Percentiles rank a stretch among this genome's conserved stretches.
phyloP scores from a whole-genome alignment of 2,797 vertebrate genomes.

The Sandelia bainsii region DNA sequence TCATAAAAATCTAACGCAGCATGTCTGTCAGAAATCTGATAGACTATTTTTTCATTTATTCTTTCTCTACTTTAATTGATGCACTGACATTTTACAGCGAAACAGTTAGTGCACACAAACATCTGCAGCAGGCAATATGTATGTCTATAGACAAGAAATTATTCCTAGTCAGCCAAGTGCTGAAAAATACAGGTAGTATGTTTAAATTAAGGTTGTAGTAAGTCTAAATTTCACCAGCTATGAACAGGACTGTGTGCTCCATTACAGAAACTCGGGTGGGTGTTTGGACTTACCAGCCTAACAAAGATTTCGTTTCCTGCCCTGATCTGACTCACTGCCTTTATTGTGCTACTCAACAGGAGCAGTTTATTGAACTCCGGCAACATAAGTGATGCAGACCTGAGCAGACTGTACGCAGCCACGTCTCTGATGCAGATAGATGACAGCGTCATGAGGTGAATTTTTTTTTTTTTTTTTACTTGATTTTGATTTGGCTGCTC shows the following conservation, averaged over 20 bases:
- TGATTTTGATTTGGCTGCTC: background rate
- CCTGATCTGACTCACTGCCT: slow-evolving; percentile 1
- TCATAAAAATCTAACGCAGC: too few relatives aligned
- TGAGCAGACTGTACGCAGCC: slow-evolving; percentile 89
- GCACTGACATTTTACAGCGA: background rate
- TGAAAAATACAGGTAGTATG: background rate
- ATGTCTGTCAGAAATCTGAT: too few relatives aligned
- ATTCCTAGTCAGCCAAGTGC: background rate
- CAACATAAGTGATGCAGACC: slow-evolving; percentile 87
- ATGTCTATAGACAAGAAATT: background rate
- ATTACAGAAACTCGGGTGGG: background rate
- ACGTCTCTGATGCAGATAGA: slow-evolving; percentile 96
- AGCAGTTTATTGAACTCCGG: slow-evolving; percentile 86
- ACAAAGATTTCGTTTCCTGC: background rate
- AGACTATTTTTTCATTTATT: too few relatives aligned
- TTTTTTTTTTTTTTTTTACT: background rate
- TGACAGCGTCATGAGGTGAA: slow-evolving; percentile 94
- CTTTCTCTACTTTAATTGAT: background rate
- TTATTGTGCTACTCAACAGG: slow-evolving; percentile 73
- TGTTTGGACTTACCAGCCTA: background rate
- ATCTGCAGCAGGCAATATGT: background rate
- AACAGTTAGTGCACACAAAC: background rate
- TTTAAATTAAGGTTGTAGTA: too few relatives aligned
- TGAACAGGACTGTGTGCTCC: background rate
- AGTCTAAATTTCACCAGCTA: background rate